phyloP scores from a whole-genome alignment of 1,140 invertebrate genomes.

The Eufriesea mexicana region DNA sequence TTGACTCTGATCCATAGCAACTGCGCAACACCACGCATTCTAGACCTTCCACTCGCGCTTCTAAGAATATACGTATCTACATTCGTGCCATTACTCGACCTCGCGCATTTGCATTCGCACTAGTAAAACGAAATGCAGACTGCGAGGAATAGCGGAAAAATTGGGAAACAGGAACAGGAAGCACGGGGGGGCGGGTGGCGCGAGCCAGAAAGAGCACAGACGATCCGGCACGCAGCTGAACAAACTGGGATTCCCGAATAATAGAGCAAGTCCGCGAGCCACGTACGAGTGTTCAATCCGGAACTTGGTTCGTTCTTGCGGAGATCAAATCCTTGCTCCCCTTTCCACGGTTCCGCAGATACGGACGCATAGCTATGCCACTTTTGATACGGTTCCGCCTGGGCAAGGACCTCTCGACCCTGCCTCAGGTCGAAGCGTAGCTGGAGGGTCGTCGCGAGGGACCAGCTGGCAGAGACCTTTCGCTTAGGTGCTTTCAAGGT shows the following conservation, averaged over 20 bases:
- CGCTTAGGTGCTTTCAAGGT: constrained; percentile 63
- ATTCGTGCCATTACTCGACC: too few species aligned
- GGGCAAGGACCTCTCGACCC: constrained; percentile 67
- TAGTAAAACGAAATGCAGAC: too few species aligned
- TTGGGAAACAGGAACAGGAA: too few species aligned
- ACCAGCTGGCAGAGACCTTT: constrained; percentile 64
- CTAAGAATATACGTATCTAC: too few species aligned
- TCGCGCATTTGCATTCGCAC: too few species aligned
- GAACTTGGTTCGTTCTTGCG: constrained; percentile 42
- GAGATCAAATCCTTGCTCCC: constrained; percentile 50
- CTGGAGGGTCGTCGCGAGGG: constrained; percentile 56
- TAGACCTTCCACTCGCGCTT: too few species aligned
- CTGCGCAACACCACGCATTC: too few species aligned
- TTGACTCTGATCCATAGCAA: too few species aligned
- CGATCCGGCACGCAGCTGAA: background rate
- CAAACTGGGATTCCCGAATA: background rate
- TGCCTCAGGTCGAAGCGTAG: constrained; percentile 49
- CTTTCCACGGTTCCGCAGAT: constrained; percentile 47
- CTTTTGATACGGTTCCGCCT: constrained; percentile 67
- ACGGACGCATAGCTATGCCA: constrained; percentile 56
- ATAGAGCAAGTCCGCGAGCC: background rate
- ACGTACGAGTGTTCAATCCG: constrained; percentile 30
- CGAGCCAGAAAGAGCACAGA: background rate
- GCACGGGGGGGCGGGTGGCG: too few species aligned
- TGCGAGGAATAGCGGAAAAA: too few species aligned